phyloP scores from a whole-genome alignment of 2,888 invertebrate genomes.

The Acronicta leporina region DNA sequence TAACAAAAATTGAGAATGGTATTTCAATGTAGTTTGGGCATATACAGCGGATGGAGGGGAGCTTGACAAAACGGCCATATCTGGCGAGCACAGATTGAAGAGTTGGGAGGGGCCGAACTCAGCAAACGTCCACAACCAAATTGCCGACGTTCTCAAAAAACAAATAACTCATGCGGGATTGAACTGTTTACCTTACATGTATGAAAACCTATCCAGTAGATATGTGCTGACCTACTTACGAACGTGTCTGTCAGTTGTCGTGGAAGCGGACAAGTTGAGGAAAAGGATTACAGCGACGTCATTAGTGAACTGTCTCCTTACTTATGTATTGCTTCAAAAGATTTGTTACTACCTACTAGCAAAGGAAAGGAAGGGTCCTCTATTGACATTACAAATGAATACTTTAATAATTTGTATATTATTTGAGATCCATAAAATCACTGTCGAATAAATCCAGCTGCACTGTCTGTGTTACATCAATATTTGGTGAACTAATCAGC shows the following conservation, averaged over 20 bases:
- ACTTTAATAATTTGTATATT: too few species aligned
- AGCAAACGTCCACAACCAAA: too few species aligned
- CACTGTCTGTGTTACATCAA: too few species aligned
- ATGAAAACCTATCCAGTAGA: neutral
- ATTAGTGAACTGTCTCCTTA: conserved; percentile 29
- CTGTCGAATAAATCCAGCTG: too few species aligned
- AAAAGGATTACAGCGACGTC: conserved; percentile 29
- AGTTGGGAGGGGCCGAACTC: too few species aligned
- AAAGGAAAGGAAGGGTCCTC: neutral
- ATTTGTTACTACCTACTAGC: neutral
- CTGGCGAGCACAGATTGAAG: too few species aligned
- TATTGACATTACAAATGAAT: neutral
- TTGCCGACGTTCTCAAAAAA: too few species aligned
- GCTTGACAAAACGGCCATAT: too few species aligned
- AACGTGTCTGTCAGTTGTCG: conserved; percentile 15
- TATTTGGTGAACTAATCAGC: neutral
- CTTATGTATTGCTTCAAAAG: conserved; percentile 8
- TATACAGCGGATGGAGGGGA: too few species aligned
- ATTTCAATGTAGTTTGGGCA: too few species aligned
- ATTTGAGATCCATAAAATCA: neutral
- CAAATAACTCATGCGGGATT: too few species aligned
- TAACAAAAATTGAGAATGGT: too few species aligned
- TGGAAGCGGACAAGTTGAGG: conserved; percentile 5
- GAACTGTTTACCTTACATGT: neutral
- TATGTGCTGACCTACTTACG: neutral